Evolutionary conservation across 1,140 invertebrate genomes (phyloP), one percentile per base, ranked within the genome.

Genomic region (Anagrus nilaparvatae): DNA sequence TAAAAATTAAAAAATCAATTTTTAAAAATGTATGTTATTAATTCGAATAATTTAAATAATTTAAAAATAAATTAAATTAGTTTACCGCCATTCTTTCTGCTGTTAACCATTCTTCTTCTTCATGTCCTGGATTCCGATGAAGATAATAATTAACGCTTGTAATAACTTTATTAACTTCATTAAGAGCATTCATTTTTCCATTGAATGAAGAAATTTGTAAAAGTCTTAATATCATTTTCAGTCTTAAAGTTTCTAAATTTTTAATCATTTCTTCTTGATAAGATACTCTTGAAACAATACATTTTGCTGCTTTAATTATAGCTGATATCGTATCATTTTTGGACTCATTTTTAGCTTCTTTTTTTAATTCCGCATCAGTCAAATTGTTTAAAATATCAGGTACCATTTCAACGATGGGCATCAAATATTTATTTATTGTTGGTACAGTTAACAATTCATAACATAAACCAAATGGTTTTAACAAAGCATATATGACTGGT

Each of bases 101-200:
- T 28, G 90, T 96, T 5, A 97, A 71, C 85, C 89, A 96, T 56
- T 96, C 91, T 55, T 93, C 89, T 54, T 95, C 92, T 33, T 82
- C 75, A 35, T 77, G 60, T 31, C 71, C 69, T 31, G 75, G 70
- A 56, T 82, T 80, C 44, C 77, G 71, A 65, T 78, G 77, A 8
- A 87, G 81, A 66, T 91, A 90, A 60, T 89, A 91, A 33, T 82
- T 82, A 27, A 94, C 87, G 59, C 82, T 87, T 19, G 84, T 82
- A 32, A 97, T 92, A 19, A 97, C 87, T 76, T 97, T 96, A 69
- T 98, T 98, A 25, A 98, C 90, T 77, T 98, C 95, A 70, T 97
- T 97, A 24, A 98, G 71, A 20, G 94, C 93, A 64, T 95, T 97
- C 95, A 98, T 98, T 74, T 97, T 97, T 8, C 94, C 93, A 72